phyloP scores from a whole-genome alignment of 2,888 invertebrate genomes.

The Anticlea derivata region DNA sequence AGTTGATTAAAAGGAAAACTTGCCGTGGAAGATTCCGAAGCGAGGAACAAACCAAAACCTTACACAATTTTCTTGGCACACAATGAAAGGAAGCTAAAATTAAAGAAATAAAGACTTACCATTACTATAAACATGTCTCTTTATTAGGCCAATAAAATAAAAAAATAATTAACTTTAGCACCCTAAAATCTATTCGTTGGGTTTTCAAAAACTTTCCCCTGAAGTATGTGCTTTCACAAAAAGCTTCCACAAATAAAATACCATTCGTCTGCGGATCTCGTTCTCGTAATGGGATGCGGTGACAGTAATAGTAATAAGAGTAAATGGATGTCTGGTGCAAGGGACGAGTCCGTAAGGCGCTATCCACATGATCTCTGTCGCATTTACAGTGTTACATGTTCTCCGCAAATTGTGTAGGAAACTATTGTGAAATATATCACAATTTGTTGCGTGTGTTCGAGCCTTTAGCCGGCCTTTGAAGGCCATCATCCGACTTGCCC shows the following conservation, averaged over 20 bases:
- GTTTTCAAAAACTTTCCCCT: constrained; percentile 2
- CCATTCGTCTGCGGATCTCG: constrained; percentile 38
- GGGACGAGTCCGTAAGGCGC: constrained; percentile 32
- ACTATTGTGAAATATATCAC: constrained; percentile 13
- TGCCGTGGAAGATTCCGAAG: no score
- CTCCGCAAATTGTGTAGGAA: constrained; percentile 6
- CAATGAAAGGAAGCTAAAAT: no score
- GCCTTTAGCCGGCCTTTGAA: constrained; percentile 33
- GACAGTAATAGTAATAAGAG: constrained; percentile 61
- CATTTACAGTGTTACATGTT: constrained; percentile 7
- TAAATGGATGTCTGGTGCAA: constrained; percentile 56
- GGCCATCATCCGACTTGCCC: constrained; percentile 31
- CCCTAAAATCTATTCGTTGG: background rate
- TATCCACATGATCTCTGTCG: constrained; percentile 13
- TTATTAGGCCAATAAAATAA: no score
- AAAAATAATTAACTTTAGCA: no score
- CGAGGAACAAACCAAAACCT: no score
- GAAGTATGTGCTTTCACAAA: constrained; percentile 11
- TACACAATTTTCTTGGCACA: no score
- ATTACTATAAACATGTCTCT: no score
- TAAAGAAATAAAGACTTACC: no score
- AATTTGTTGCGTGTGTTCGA: constrained; percentile 17
- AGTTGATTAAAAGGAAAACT: no score
- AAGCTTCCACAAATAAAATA: constrained; percentile 22
- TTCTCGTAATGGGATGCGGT: constrained; percentile 57